These are phyloP conservation scores for Passer domesticus DNA, from an alignment of 2,113 vertebrate genomes.

Conservation along the genomic window DNA sequence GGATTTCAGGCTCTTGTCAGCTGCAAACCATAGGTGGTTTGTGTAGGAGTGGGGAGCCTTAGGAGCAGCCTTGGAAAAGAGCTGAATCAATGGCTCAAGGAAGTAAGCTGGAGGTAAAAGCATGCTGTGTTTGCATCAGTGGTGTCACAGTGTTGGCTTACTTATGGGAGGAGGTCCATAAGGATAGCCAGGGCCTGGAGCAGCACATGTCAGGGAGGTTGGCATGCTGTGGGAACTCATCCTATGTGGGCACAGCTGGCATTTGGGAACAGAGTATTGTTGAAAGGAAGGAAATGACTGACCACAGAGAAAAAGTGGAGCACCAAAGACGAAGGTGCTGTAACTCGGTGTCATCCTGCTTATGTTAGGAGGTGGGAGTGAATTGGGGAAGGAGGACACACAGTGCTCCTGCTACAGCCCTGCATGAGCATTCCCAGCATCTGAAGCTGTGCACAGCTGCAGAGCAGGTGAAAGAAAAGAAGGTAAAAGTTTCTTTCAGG, in stretches of 20 bases:
- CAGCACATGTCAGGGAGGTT: accelerated
- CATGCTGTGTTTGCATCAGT: not conserved
- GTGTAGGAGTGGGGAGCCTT: not conserved
- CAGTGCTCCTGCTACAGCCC: not conserved
- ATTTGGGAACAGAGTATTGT: not conserved
- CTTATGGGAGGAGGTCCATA: not conserved
- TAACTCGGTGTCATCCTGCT: not conserved
- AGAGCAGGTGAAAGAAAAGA: not conserved
- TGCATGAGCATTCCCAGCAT: accelerated
- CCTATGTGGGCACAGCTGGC: not conserved
- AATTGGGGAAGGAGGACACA: not conserved
- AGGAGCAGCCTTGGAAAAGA: not conserved
- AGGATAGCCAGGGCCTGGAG: not conserved
- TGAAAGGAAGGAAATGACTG: not conserved
- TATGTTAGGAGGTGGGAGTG: accelerated
- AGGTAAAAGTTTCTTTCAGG: not conserved
- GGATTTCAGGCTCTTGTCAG: not conserved
- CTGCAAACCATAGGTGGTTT: not conserved
- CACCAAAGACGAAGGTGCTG: not conserved
- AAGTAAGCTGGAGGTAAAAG: not conserved
- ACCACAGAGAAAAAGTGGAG: not conserved
- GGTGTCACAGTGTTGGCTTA: not conserved
- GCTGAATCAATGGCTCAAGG: not conserved
- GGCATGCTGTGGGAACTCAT: accelerated
- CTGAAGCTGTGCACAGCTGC: accelerated